Evolutionary conservation across 1,140 invertebrate genomes (phyloP).

Genomic region (Oncopodura yosiiana): DNA sequence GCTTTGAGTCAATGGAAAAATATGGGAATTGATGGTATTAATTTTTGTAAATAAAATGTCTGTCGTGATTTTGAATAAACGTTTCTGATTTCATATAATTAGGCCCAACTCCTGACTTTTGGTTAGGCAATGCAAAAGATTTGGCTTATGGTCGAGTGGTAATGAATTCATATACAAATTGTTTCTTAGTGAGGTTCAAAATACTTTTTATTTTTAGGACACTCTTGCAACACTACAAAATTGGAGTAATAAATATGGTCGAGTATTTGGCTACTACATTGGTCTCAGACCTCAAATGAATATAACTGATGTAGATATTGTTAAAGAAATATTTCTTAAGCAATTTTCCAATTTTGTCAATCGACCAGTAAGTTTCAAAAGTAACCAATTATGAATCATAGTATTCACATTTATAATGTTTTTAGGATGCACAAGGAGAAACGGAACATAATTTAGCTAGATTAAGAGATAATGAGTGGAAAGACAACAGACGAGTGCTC

Average conservation of each 20-base stretch:
- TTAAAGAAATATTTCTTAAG: constrained; percentile 38
- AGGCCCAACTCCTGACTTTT: constrained; percentile 31
- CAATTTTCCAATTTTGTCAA: constrained; percentile 40
- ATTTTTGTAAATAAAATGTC: too few relatives aligned
- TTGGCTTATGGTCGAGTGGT: constrained; percentile 31
- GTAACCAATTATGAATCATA: background rate
- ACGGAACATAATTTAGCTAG: constrained; percentile 32
- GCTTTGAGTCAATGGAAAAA: constrained; percentile 27
- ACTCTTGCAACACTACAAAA: constrained; percentile 20
- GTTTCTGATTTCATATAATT: too few relatives aligned
- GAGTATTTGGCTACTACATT: constrained; percentile 37
- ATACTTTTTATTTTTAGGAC: constrained; percentile 23
- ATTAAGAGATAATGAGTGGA: constrained; percentile 31
- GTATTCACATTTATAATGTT: background rate
- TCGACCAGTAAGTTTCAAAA: constrained; percentile 34
- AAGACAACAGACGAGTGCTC: constrained; percentile 27
- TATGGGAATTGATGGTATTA: constrained; percentile 30
- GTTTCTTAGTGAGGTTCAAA: too few relatives aligned
- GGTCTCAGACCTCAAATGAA: constrained; percentile 37
- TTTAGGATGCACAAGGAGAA: constrained; percentile 24
- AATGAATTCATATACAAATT: too few relatives aligned
- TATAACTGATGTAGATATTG: constrained; percentile 38
- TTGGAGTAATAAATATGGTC: constrained; percentile 24
- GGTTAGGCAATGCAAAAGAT: constrained; percentile 33
- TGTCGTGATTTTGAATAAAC: too few relatives aligned